phyloP scores from a whole-genome alignment of 1,140 invertebrate species.

The Solenopsis fugax region DNA sequence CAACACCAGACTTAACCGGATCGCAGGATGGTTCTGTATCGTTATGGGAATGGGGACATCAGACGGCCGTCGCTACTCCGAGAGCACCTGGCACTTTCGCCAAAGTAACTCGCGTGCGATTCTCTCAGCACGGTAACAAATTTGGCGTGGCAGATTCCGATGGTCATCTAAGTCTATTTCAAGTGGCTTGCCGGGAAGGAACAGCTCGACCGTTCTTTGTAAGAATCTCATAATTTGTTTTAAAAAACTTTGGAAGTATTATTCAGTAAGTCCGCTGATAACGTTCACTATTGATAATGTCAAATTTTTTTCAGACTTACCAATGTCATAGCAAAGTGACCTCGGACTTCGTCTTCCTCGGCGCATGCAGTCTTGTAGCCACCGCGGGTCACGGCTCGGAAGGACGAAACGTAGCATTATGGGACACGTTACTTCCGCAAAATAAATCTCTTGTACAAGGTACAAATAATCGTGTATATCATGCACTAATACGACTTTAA shows the following conservation, averaged over 20 bases:
- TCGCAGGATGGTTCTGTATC: constrained; percentile 98
- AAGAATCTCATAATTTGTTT: constrained; percentile 84
- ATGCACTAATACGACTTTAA: not conserved
- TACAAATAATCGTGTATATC: constrained; percentile 77
- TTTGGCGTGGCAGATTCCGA: constrained; percentile 98
- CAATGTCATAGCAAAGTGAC: constrained; percentile 99
- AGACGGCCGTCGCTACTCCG: constrained; percentile 95
- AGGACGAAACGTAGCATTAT: constrained; percentile 98
- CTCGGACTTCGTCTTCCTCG: constrained; percentile 98
- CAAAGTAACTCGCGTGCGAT: constrained; percentile 98
- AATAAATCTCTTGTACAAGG: constrained; percentile 97
- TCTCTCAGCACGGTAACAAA: constrained; percentile 99
- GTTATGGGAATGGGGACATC: constrained; percentile 99
- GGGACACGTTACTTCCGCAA: constrained; percentile 98
- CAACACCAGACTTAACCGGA: constrained; percentile 94
- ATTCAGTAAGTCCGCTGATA: not conserved
- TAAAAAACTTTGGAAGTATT: not conserved
- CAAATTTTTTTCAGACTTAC: constrained; percentile 91
- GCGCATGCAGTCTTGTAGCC: constrained; percentile 98
- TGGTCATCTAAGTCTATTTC: constrained; percentile 96
- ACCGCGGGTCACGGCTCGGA: constrained; percentile 98
- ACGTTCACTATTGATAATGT: not conserved
- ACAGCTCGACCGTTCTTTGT: constrained; percentile 98
- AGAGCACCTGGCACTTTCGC: constrained; percentile 96
- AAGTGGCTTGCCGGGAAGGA: constrained; percentile 94